Percentiles rank a stretch among this genome's conserved stretches.
phyloP scores from a whole-genome alignment of 2,113 vertebrate genomes.

The Saimiri boliviensis region DNA sequence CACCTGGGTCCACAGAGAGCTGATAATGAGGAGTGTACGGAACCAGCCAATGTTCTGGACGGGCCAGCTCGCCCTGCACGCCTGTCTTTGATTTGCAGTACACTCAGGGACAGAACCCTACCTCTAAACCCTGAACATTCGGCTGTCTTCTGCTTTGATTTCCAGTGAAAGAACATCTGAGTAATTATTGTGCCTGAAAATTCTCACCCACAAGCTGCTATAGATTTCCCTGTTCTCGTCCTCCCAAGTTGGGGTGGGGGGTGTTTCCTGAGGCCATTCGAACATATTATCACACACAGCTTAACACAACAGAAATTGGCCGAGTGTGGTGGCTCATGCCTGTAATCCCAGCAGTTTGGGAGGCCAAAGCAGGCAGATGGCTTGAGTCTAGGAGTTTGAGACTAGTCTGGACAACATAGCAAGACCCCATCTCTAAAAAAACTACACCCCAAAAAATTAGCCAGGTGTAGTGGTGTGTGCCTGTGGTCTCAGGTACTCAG shows the following conservation, averaged over 20 bases:
- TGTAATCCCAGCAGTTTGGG: neutral
- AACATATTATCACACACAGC: fast-evolving
- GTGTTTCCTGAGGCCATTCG: neutral
- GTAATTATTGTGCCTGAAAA: neutral
- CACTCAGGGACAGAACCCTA: neutral
- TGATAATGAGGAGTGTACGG: fast-evolving
- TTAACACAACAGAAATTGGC: too few relatives aligned
- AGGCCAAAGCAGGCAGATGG: fast-evolving
- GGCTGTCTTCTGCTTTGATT: neutral
- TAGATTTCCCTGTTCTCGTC: neutral
- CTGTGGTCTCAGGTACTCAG: neutral
- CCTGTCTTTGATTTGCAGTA: fast-evolving
- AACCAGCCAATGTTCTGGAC: fast-evolving
- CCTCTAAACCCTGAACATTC: neutral
- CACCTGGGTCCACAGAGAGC: neutral
- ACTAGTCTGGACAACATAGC: neutral
- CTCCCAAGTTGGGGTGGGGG: fast-evolving
- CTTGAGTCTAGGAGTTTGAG: neutral
- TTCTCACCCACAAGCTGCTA: neutral
- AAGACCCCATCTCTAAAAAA: neutral
- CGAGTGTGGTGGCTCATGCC: fast-evolving
- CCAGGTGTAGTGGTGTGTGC: neutral
- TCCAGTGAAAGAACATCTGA: neutral
- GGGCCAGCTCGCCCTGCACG: neutral
- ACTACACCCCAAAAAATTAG: neutral